Percentiles rank a stretch among this genome's conserved stretches.
These are phyloP conservation scores for Nycticryphes semicollaris DNA, from an alignment of 2,113 vertebrate genomes.

Conservation along the genomic window DNA sequence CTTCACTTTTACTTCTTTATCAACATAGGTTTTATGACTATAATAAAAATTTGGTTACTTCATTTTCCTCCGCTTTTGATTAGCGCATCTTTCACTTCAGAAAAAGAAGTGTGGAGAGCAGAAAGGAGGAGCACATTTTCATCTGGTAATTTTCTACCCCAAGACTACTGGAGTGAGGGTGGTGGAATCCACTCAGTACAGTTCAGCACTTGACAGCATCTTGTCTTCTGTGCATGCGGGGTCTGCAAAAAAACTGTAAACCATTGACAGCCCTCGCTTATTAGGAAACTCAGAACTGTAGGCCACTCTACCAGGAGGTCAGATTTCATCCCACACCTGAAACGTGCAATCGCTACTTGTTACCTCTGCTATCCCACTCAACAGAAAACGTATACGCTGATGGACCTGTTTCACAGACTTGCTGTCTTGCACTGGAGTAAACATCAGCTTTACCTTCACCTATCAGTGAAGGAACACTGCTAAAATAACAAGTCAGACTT, in stretches of 20 bases:
- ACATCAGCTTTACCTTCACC: accelerated
- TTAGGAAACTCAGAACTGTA: neutral
- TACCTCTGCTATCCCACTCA: neutral
- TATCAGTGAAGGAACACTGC: neutral
- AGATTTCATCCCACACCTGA: neutral
- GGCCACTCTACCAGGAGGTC: neutral
- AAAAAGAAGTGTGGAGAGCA: neutral
- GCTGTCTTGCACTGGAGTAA: neutral
- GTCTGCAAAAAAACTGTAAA: neutral
- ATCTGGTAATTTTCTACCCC: neutral
- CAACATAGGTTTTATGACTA: neutral
- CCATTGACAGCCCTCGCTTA: neutral
- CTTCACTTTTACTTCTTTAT: neutral
- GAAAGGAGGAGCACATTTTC: neutral
- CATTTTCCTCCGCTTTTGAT: neutral
- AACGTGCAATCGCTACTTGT: neutral
- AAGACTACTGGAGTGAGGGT: neutral
- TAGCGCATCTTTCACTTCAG: neutral
- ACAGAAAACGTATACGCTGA: neutral
- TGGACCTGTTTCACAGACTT: accelerated
- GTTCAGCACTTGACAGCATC: neutral
- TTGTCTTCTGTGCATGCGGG: neutral
- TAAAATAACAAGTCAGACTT: neutral
- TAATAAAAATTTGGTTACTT: neutral
- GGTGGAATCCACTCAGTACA: accelerated